A percentile compares a stretch with the other conserved stretches of the same genome.
Evolutionary conservation across 2,797 vertebrate species (phyloP).

Genomic region (Hephaestus fuliginosus): DNA sequence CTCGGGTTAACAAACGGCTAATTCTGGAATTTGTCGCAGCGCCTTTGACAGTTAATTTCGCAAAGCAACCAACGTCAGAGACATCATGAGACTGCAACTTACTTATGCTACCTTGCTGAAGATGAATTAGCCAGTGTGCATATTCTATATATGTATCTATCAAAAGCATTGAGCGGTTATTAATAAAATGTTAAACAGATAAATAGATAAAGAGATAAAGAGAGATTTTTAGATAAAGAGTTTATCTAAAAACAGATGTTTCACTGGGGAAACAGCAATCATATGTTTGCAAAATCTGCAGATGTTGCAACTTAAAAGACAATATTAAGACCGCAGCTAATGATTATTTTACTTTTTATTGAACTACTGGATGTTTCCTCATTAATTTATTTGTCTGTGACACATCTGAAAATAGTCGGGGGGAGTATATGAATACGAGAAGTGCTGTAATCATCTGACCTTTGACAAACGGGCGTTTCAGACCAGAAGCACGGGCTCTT

Average conservation of each 20-base stretch:
- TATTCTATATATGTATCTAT: neutral
- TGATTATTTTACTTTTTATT: neutral
- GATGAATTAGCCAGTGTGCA: neutral
- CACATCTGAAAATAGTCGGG: neutral
- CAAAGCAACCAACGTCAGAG: neutral
- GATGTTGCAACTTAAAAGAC: neutral
- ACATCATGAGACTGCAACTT: neutral
- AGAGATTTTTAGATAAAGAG: too few relatives aligned
- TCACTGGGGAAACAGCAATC: neutral
- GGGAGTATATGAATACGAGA: conserved; percentile 11
- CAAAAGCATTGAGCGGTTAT: neutral
- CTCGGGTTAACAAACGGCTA: neutral
- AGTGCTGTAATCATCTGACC: conserved; percentile 30
- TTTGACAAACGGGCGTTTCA: conserved; percentile 29
- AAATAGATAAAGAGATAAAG: too few relatives aligned
- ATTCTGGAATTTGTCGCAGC: neutral
- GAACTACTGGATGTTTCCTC: neutral
- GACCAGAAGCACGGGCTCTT: conserved; percentile 47
- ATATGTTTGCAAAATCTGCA: too few relatives aligned
- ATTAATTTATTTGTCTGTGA: neutral
- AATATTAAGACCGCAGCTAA: neutral
- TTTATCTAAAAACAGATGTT: conserved; percentile 27
- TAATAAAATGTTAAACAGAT: neutral
- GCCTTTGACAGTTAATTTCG: neutral
- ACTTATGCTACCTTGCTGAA: neutral